phyloP scores from a whole-genome alignment of 2,113 vertebrate species.

The Pluvianellus socialis region DNA sequence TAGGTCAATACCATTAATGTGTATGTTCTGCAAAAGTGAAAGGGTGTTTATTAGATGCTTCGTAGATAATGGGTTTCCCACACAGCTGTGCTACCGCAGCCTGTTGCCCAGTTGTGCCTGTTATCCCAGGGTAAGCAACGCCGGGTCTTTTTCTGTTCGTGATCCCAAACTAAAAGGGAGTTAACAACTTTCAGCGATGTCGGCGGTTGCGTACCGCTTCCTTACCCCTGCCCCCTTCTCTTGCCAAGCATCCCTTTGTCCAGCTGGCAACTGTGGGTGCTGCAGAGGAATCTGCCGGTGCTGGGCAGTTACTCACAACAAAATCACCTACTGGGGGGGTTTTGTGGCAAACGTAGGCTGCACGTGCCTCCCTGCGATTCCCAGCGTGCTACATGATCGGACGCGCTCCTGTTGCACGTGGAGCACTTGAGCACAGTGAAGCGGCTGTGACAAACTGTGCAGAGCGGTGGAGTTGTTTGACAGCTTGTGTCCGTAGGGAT shows the following conservation, averaged over 20 bases:
- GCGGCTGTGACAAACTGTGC: neutral
- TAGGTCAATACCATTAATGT: neutral
- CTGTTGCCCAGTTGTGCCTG: neutral
- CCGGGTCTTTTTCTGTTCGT: neutral
- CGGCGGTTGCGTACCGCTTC: fast-evolving
- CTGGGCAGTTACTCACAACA: neutral
- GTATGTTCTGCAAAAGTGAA: neutral
- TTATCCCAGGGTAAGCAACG: fast-evolving
- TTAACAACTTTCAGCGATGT: neutral
- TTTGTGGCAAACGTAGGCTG: neutral
- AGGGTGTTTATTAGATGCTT: neutral
- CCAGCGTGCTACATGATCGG: fast-evolving
- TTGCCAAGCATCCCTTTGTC: too few species aligned
- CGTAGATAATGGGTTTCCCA: neutral
- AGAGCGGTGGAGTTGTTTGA: neutral
- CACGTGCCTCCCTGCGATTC: neutral
- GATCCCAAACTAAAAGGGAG: neutral
- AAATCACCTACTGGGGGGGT: fast-evolving
- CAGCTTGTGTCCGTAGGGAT: neutral
- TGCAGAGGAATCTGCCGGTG: neutral
- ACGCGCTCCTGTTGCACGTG: fast-evolving
- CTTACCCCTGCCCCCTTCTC: neutral
- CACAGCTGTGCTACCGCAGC: neutral
- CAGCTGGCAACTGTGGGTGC: neutral
- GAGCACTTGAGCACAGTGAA: neutral